Conservation (phyloP, 2,888 invertebrate genomes). For the Hypolimnas misippus region DNA sequence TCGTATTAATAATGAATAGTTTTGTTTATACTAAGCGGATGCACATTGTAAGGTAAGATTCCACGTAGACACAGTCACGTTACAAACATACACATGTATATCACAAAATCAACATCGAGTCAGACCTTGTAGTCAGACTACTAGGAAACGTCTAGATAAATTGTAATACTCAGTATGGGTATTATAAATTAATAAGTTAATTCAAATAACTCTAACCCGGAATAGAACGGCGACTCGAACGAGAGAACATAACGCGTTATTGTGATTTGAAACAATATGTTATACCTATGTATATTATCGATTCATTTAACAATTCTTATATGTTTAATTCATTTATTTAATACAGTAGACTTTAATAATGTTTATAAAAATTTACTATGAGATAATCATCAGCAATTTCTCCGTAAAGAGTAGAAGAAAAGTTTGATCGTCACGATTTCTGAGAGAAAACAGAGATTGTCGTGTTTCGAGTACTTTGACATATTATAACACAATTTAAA, state of each 20-base stretch:
- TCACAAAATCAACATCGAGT: conserved; percentile 41
- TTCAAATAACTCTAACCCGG: conserved; percentile 42
- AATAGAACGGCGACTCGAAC: conserved; percentile 35
- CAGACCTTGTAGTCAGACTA: conserved; percentile 46
- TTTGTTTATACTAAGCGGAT: not conserved
- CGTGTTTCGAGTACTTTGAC: too few relatives aligned
- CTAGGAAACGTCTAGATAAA: conserved; percentile 46
- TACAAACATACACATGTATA: conserved; percentile 26
- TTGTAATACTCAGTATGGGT: conserved; percentile 38
- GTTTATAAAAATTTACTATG: too few relatives aligned
- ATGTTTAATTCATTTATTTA: too few relatives aligned
- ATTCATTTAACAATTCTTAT: too few relatives aligned
- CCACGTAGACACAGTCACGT: conserved; percentile 21
- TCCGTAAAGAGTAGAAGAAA: too few relatives aligned
- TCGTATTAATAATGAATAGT: too few relatives aligned
- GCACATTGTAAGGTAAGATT: not conserved
- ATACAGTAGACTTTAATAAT: too few relatives aligned
- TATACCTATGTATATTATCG: not conserved
- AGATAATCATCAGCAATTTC: too few relatives aligned
- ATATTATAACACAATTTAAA: too few relatives aligned
- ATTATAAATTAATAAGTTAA: conserved; percentile 42
- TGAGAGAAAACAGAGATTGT: too few relatives aligned
- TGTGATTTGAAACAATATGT: not conserved
- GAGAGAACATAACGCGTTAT: conserved; percentile 3
- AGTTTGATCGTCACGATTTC: too few relatives aligned